Base-by-base conservation (phyloP, 2,113 vertebrate genomes). In the Toxotes chatareus region DNA sequence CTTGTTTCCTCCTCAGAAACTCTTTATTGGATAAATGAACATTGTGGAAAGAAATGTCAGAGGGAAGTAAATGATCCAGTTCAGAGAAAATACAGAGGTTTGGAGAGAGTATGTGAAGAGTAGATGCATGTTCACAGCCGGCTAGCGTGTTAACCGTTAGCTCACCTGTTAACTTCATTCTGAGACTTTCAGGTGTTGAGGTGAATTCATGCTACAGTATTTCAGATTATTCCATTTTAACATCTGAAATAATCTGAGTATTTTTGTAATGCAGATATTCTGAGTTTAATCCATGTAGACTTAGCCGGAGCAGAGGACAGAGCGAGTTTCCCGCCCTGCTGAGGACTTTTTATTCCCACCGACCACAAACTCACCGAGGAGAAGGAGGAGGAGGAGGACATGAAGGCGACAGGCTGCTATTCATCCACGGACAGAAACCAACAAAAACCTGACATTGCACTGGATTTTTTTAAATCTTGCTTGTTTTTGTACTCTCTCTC, bases 361-460 rank as follows among this genome's bases (percentile, higher is more conserved):
- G 76, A 85, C 86, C 69, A 84, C 86, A 79, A 87, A 88, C 76
- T 74, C 72, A 75, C 44, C 51, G 57, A 74, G 27, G 72, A 92
- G 56, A 80, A 86, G 11, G 68, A 63, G 8, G 65, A 87, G 73
- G 56, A 82, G 31, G 36, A 61, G 1, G 47, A 70, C 40, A 51
- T 3, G 56, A 76, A 76, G 71, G 68, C 32, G 80, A 89, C 88
- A 86, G 90, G 92, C 93, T 94, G 95, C 95, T 95, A 93, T 74
- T 87, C 88, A 89, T 76, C 79, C 76, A 91, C 90, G 74, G 87
- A 92, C 87, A 88, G 61, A 88, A 76, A 85, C 59, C 71, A 69
- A 89, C 82, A 91, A 31, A 90, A 91, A 91, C 84, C 80, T 88
- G 91, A 94, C 89, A 65, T 94, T 95, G 94, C 94, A 95, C 95